phyloP scores from a whole-genome alignment of 2,113 vertebrate genomes.

The Orthonyx spaldingii region DNA sequence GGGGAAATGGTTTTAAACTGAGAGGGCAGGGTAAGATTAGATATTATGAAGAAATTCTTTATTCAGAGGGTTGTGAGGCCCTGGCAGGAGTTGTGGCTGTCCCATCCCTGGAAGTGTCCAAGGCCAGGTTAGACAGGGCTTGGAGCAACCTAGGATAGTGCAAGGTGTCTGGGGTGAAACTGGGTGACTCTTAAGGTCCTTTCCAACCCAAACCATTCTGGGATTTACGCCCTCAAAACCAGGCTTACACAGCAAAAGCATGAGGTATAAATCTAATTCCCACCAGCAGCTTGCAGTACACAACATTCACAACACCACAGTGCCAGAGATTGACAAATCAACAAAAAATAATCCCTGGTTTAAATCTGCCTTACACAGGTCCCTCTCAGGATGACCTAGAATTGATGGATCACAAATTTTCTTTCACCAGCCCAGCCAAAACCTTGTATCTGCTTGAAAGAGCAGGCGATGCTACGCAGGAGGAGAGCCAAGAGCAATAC shows the following conservation, averaged over 20 bases:
- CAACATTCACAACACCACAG: fast-evolving
- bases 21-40: neutral
- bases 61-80: neutral
- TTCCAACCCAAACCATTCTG: neutral
- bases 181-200: neutral
- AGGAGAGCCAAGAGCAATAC: constrained; percentile 30
- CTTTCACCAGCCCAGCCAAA: neutral
- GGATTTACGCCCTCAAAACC: neutral
- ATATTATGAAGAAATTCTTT: neutral
- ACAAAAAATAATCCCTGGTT: neutral
- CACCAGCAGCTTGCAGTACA: neutral
- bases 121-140: fast-evolving
- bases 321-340: neutral
- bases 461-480: neutral
- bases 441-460: neutral
- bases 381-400: neutral
- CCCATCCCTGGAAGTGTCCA: neutral
- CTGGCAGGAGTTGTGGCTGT: neutral
- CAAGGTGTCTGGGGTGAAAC: neutral
- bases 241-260: neutral
- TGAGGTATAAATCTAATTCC: neutral
- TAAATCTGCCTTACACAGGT: neutral
- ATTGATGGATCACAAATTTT: neutral
- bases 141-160: neutral
- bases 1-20: neutral